Evolutionary conservation across 2,888 invertebrate species (phyloP), one percentile per base, ranked within the genome.

Genomic region (Sphecodes monilicornis): DNA sequence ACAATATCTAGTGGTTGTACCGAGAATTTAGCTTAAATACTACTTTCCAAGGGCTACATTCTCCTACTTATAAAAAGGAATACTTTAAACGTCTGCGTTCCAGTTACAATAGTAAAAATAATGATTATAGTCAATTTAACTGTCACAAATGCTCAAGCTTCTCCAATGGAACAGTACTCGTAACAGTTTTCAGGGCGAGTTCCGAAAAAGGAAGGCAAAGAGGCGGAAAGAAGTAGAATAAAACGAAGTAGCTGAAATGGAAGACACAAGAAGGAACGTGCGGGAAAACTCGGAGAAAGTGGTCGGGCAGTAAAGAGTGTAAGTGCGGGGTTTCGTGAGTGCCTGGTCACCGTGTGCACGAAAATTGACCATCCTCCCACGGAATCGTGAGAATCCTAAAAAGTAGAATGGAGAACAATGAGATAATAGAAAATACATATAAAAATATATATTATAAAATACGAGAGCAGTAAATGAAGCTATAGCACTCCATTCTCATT

Each of bases 221-320:
- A 68, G 32, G 36, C 32, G 68, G 68, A 68, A 36, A 36, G 29
- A 32, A 36, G 68, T 29, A 66, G 66, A 66, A 68, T 68, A 54
- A 54, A 54, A 54, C 54, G 54, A 54, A 54, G 54, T n/a, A 54
- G 54, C 54, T 54, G n/a, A 54, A 54, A 54, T 54, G 54, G 54
- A 54, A 54, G 54, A 54, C 54, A 54, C n/a, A 54, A 11, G 54
- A 54, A 54, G 4, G 54, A 54, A 54, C 54, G 54, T 54, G 54
- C 54, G n/a, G 54, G 54, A 54, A 54, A 54, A 54, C n/a, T 54
- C 54, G 54, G 54, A 11, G 54, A 54, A 54, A 54, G 50, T 50
- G 50, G 50, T 50, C 10, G 50, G n/a, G n/a, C 11, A 54, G 54
- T 54, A 54, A 54, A 54, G 54, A 54, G 60, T 60, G 60, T 60